A percentile compares a stretch with the other conserved stretches of the same genome.
Evolutionary conservation across 2,797 vertebrate species (phyloP).

Genomic region (Bradypodion ventrale): DNA sequence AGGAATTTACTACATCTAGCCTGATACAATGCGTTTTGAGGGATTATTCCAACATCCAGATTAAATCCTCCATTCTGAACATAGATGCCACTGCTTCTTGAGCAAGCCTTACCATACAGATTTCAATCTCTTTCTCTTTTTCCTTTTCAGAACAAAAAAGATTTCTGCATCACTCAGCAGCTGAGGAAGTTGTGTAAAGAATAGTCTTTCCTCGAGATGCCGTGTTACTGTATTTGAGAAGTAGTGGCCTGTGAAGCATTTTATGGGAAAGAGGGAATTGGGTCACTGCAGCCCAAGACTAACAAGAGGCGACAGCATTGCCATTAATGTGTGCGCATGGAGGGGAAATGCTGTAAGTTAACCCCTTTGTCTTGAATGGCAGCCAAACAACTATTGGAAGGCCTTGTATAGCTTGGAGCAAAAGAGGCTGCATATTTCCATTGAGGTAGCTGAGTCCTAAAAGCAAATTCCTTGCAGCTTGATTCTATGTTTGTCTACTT

Average conservation of each 20-base stretch:
- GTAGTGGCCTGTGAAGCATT: slow-evolving; percentile 15
- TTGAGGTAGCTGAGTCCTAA: neutral
- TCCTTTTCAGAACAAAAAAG: neutral
- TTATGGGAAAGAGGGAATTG: slow-evolving; percentile 21
- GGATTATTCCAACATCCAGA: neutral
- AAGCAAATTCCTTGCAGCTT: neutral
- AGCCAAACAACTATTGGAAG: neutral
- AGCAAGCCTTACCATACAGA: neutral
- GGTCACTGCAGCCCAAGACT: slow-evolving; percentile 39
- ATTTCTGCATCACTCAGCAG: neutral
- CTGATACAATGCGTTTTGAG: neutral
- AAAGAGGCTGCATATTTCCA: neutral
- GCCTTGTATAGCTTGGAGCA: neutral
- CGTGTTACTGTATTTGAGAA: slow-evolving; percentile 2
- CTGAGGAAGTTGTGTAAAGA: neutral
- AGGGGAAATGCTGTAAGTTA: slow-evolving; percentile 4
- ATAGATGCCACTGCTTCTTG: neutral
- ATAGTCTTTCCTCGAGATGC: neutral
- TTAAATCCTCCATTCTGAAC: neutral
- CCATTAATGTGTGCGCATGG: slow-evolving; percentile 4
- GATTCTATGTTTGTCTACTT: neutral
- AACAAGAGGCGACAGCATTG: slow-evolving; percentile 36
- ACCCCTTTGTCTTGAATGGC: slow-evolving; percentile 15
- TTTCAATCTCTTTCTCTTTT: too few species aligned
- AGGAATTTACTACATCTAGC: neutral